Percentiles rank a stretch among this genome's conserved stretches.
Evolutionary conservation across 64 coral and sea anemone species (phyloP).

Genomic region (Stichodactyla helianthus): DNA sequence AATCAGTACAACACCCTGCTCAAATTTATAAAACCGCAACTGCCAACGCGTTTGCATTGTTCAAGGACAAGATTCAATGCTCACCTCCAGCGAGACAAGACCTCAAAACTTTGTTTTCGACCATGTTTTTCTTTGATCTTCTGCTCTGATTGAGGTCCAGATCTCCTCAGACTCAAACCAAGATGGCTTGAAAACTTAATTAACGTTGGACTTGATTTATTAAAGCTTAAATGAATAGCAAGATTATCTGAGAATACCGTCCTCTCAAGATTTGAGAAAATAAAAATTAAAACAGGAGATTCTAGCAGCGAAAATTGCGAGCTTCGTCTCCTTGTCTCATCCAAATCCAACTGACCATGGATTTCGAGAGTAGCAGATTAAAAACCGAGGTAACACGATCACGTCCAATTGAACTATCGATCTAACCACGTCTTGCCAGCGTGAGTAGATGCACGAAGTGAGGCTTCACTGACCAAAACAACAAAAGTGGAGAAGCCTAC

Average conservation of each 20-base stretch:
- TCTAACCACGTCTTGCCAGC: background rate
- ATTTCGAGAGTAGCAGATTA: background rate
- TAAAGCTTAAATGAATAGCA: background rate
- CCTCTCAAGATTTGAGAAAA: background rate
- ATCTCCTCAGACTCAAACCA: background rate
- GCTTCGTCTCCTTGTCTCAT: background rate
- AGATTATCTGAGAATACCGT: background rate
- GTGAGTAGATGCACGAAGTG: background rate
- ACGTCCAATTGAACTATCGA: constrained; percentile 1
- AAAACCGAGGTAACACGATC: background rate
- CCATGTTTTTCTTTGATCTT: background rate
- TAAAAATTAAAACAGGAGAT: background rate
- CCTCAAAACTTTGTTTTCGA: background rate
- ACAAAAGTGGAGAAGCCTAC: background rate
- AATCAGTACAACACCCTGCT: background rate
- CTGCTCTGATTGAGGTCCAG: background rate
- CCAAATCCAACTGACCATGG: constrained; percentile 17
- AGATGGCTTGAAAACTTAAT: background rate
- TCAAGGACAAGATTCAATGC: background rate
- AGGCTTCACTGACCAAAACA: background rate
- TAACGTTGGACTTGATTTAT: background rate
- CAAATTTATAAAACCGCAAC: background rate
- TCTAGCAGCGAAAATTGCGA: background rate
- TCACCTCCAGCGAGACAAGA: constrained; percentile 4
- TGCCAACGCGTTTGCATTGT: background rate